Evolutionary conservation across 2,797 vertebrate genomes (phyloP), one percentile per base, ranked within the genome.

Genomic region (Tokudaia tokunoshimensis): DNA sequence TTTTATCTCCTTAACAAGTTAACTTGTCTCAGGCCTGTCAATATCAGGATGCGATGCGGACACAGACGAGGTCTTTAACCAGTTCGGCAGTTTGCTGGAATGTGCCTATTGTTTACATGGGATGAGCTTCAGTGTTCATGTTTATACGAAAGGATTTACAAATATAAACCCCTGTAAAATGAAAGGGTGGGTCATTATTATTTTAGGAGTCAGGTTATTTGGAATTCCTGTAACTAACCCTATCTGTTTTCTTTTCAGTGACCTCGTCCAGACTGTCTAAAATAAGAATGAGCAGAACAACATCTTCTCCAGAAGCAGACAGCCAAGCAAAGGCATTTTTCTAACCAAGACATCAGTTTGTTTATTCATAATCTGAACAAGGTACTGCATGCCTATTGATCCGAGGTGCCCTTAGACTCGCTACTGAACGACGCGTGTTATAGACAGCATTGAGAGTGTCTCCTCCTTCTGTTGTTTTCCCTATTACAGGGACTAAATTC

Each of bases 351-450:
- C 92, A 91, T 80, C 70, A 92, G 89, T 76, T 57, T 93, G 50
- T 86, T 94, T 91, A 86, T 61, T 95, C 83, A 82, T 75, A 90
- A 97, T 93, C 50, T 85, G 72, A 92, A 92, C n/a, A 80, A 96
- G 94, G 47, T 24, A 29, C 31, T 63, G 24, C 50, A 70, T 72
- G 70, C 78, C 94, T 89, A 52, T 63, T 96, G 34, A 47, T 55
- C 81, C 24, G 17, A 29, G 75, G 50, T 75, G 72, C 5, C 34
- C 31, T 65, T 50, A 90, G 52, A 83, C 19, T 24, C n/a, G 44
- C 50, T 37, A 76, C 50, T 13, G 34, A 74, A n/a, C 24, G 44
- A 92, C 13, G 19, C 7, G 29, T 74, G 89, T 50, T 50, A 84
- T 80, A 79, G 1, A 89, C 61, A 6, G 50, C n/a, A 63, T 57